phyloP scores from a whole-genome alignment of 2,113 vertebrate genomes.

The Crotalus helleri region DNA sequence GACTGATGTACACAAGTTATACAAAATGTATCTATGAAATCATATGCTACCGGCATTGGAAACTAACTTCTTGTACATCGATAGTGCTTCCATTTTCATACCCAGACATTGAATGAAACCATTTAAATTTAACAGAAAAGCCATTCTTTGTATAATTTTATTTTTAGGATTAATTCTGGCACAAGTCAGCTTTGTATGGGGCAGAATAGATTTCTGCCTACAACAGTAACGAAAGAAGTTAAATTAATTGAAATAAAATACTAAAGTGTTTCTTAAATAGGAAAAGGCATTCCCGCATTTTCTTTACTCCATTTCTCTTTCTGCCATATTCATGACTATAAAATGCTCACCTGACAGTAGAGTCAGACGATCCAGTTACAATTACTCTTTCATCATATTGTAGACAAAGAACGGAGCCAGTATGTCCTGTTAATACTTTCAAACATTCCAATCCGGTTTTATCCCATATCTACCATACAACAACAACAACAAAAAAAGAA shows the following conservation, averaged over 20 bases:
- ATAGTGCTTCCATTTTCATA: not conserved
- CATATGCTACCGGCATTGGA: not conserved
- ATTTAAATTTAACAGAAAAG: not conserved
- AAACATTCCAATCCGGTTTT: constrained; percentile 97
- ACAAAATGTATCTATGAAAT: not conserved
- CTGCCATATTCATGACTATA: too few relatives aligned
- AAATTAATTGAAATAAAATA: not conserved
- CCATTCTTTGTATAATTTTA: not conserved
- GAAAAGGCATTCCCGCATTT: not conserved
- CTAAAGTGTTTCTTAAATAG: not conserved
- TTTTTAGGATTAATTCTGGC: not conserved
- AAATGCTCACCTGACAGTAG: constrained; percentile 87
- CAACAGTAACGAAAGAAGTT: not conserved
- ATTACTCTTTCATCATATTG: constrained; percentile 98
- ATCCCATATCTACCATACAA: constrained; percentile 87
- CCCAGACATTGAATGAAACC: not conserved
- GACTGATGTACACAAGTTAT: not conserved
- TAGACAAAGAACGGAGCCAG: constrained; percentile 95
- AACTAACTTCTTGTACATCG: not conserved
- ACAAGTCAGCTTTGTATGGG: not conserved
- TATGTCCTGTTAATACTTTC: constrained; percentile 96
- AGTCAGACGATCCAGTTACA: constrained; percentile 96
- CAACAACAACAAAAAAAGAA: constrained; percentile 27
- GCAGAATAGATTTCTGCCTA: not conserved
- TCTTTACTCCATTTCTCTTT: not conserved